A percentile compares a stretch with the other conserved stretches of the same genome.
phyloP scores from a whole-genome alignment of 1,140 invertebrate species.

The Phthorimaea operculella region DNA sequence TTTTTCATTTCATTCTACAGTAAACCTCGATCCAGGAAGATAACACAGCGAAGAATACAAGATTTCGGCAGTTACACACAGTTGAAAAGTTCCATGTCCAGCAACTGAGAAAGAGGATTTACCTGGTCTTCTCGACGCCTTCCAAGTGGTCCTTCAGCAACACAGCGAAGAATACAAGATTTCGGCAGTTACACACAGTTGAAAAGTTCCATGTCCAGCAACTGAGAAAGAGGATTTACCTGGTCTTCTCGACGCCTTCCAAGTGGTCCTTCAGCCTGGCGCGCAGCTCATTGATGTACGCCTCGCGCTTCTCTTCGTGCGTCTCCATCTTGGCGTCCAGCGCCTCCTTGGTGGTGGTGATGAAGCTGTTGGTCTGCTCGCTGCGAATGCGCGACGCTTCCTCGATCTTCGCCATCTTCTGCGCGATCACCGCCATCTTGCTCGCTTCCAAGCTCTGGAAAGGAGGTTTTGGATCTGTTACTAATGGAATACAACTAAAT shows the following conservation, averaged over 20 bases:
- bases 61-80: too few species aligned
- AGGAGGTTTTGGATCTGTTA: too few species aligned
- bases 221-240: slow-evolving; percentile 34
- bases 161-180: too few species aligned
- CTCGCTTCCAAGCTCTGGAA: slow-evolving; percentile 82
- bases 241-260: slow-evolving; percentile 85
- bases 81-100: too few species aligned
- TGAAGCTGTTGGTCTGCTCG: slow-evolving; percentile 86
- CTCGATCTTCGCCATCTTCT: slow-evolving; percentile 86
- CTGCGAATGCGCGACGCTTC: slow-evolving; percentile 90
- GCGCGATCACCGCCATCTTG: slow-evolving; percentile 83
- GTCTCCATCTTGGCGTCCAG: slow-evolving; percentile 91
- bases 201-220: too few species aligned
- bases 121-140: slow-evolving; percentile 84
- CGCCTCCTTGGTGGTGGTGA: slow-evolving; percentile 84
- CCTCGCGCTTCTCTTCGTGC: slow-evolving; percentile 87
- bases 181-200: too few species aligned
- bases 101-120: neutral
- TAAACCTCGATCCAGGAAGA: too few species aligned
- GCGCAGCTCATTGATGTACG: slow-evolving; percentile 86
- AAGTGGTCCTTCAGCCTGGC: slow-evolving; percentile 87
- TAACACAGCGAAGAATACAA: too few species aligned
- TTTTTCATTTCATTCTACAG: too few species aligned
- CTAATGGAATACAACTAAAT: too few species aligned
- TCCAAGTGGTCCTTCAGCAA: slow-evolving; percentile 86